Conservation (phyloP, 2,888 invertebrate genomes). For the Camponotus fellah region DNA sequence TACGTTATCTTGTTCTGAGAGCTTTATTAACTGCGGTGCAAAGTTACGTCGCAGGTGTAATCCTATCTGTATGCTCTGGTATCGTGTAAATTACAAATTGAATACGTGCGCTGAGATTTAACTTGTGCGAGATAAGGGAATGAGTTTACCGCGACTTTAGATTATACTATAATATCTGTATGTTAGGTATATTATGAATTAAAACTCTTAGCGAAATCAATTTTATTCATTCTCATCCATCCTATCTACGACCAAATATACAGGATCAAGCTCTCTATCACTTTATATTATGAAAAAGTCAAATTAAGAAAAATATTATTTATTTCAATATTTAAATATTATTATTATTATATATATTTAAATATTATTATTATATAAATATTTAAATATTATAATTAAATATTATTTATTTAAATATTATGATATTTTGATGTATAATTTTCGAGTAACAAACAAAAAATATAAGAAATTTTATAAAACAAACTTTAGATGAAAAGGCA, state of each 20-base stretch:
- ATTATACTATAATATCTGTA: constrained; percentile 3
- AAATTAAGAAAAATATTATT: background rate
- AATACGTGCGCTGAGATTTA: constrained; percentile 36
- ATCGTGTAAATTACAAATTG: constrained; percentile 55
- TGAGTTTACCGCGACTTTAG: constrained; percentile 14
- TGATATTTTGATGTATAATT: background rate
- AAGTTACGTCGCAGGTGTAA: constrained; percentile 49
- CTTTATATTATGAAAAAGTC: background rate
- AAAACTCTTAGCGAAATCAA: constrained; percentile 4
- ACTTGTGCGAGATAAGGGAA: constrained; percentile 15
- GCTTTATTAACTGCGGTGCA: constrained; percentile 49
- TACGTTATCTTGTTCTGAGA: constrained; percentile 32
- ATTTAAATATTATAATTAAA: background rate
- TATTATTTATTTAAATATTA: background rate
- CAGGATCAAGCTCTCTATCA: background rate
- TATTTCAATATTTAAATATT: background rate
- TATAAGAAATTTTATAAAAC: background rate
- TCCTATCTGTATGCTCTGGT: constrained; percentile 35
- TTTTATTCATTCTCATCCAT: background rate
- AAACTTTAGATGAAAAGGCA: background rate
- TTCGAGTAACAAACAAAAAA: background rate
- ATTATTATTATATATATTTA: too few species aligned
- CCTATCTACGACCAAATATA: background rate
- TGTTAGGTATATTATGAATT: constrained; percentile 10
- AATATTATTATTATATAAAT: too few species aligned